phyloP scores from a whole-genome alignment of 2,113 vertebrate genomes.

The Zosterops borbonicus region DNA sequence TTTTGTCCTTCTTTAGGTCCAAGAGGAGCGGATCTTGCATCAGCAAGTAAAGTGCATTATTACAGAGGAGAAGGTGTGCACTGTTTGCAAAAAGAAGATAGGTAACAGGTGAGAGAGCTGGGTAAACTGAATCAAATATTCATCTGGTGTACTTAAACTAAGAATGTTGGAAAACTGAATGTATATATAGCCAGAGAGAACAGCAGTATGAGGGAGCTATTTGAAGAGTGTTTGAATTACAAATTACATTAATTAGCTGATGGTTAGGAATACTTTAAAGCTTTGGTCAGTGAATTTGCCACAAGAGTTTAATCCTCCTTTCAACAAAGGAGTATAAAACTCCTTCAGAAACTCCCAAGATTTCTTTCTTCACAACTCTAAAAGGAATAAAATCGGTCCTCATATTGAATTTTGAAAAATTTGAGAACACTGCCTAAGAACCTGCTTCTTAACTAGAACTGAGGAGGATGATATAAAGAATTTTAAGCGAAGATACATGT shows the following conservation, averaged over 20 bases:
- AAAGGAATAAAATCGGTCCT: background rate
- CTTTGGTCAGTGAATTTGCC: background rate
- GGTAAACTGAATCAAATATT: background rate
- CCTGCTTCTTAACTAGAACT: background rate
- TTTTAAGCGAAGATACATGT: background rate
- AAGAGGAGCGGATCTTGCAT: conserved; percentile 96
- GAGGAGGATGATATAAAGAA: background rate
- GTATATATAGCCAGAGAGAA: background rate
- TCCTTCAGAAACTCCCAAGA: background rate
- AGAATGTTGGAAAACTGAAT: background rate
- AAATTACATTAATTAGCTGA: fast-evolving
- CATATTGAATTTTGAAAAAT: background rate
- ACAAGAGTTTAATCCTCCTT: background rate
- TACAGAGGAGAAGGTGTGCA: conserved; percentile 96
- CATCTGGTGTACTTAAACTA: background rate
- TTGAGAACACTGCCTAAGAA: background rate
- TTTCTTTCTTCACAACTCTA: background rate
- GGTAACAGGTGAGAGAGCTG: conserved; percentile 88
- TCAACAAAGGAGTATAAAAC: background rate
- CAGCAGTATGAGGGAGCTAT: background rate
- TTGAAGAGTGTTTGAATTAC: background rate
- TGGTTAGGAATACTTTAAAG: background rate
- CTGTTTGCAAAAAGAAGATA: conserved; percentile 98
- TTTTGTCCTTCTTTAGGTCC: conserved; percentile 77
- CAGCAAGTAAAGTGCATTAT: conserved; percentile 98